These are phyloP conservation scores for Centrocercus urophasianus DNA, from an alignment of 2,113 vertebrate species.

Conservation along the genomic window DNA sequence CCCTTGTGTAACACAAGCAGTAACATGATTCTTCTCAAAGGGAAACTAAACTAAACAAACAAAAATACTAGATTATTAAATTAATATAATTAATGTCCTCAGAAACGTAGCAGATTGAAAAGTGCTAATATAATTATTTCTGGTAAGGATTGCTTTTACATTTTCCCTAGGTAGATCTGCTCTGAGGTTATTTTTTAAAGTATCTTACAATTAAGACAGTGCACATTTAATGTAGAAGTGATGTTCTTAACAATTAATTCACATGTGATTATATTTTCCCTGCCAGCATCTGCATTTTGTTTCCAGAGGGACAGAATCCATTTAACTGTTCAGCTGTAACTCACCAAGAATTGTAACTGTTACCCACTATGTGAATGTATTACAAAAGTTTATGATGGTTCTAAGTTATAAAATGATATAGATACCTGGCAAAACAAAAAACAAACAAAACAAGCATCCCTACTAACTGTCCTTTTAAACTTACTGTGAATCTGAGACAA, in stretches of 20 bases:
- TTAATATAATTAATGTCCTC: background rate
- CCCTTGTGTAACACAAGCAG: background rate
- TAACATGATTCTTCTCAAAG: background rate
- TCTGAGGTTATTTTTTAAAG: background rate
- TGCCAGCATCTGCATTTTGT: background rate
- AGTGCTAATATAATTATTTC: background rate
- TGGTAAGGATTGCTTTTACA: background rate
- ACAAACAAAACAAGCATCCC: background rate
- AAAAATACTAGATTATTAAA: background rate
- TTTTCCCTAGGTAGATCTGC: background rate
- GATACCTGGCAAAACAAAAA: background rate
- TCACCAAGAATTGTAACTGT: background rate
- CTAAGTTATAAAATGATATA: background rate
- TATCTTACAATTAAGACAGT: background rate
- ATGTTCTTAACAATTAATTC: background rate
- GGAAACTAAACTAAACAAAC: background rate
- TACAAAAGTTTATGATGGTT: background rate
- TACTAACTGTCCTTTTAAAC: background rate
- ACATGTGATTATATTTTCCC: background rate
- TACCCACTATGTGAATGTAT: background rate
- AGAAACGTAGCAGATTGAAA: background rate
- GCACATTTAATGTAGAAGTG: background rate
- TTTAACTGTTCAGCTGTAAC: background rate
- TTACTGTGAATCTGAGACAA: background rate
- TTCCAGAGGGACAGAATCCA: background rate